Evolutionary conservation across 2,888 invertebrate genomes (phyloP).

Genomic region (Drosophila affinis): DNA sequence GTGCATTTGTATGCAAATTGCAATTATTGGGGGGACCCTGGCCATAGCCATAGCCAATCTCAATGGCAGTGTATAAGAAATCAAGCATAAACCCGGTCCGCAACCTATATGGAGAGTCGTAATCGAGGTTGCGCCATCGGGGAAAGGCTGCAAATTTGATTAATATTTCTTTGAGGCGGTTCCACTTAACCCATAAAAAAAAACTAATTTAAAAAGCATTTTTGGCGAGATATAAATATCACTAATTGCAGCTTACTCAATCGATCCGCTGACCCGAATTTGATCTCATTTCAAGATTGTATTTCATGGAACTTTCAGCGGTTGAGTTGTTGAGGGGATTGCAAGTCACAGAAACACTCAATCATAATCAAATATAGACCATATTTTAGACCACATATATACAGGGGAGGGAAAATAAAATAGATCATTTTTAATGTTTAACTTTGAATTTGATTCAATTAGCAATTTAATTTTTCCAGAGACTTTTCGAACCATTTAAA

Average conservation of each 20-base stretch:
- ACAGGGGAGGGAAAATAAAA: background rate
- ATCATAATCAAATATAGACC: background rate
- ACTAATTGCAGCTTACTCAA: conserved; percentile 24
- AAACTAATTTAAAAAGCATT: conserved; percentile 38
- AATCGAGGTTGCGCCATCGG: conserved; percentile 43
- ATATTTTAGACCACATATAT: no score
- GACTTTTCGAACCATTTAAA: background rate
- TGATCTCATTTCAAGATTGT: conserved; percentile 3
- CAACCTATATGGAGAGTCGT: conserved; percentile 33
- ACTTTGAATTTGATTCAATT: background rate
- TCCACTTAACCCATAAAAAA: conserved; percentile 28
- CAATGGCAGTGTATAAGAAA: conserved; percentile 30
- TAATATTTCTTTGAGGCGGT: conserved; percentile 31
- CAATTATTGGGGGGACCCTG: conserved; percentile 37
- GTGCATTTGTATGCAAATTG: conserved; percentile 70
- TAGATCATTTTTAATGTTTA: background rate
- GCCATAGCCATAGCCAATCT: conserved; percentile 46
- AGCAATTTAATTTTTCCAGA: background rate
- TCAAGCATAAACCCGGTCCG: conserved; percentile 1
- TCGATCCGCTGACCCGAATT: conserved; percentile 24
- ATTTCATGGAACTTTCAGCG: background rate
- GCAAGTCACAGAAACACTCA: background rate
- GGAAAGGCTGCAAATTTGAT: conserved; percentile 40
- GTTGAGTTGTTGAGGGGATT: conserved; percentile 10
- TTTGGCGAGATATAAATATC: conserved; percentile 15